These are phyloP conservation scores for Masticophis lateralis DNA, from an alignment of 2,797 vertebrate genomes.

Conservation along the genomic window DNA sequence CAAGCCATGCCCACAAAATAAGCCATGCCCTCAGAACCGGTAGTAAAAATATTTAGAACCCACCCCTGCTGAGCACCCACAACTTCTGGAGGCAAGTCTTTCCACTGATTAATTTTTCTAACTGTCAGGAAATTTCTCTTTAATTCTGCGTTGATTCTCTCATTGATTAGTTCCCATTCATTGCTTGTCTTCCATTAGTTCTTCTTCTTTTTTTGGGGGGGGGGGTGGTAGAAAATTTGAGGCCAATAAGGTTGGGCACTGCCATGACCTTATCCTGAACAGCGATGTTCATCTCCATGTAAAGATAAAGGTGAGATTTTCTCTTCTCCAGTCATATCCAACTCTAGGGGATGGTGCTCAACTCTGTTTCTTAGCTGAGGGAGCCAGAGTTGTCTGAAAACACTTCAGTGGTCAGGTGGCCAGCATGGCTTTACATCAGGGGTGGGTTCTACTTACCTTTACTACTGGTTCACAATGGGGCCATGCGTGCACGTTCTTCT, in stretches of 20 bases:
- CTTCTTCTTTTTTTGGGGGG: neutral
- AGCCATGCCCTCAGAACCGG: no score
- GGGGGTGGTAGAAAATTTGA: neutral
- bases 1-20: no score
- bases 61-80: neutral
- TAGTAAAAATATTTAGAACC: no score
- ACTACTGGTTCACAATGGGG: no score
- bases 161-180: neutral
- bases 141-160: neutral
- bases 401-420: no score
- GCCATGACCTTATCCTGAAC: neutral
- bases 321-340: neutral
- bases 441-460: no score
- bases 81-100: neutral
- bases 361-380: no score
- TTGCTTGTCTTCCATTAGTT: neutral
- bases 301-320: neutral
- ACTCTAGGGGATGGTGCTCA: no score
- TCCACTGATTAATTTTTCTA: neutral
- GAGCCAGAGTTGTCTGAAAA: no score
- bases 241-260: neutral
- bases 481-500: no score
- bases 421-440: no score
- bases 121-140: neutral
- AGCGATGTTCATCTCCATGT: neutral